Base-by-base conservation (phyloP, 2,888 invertebrate species). In the Lysandra bellargus region DNA sequence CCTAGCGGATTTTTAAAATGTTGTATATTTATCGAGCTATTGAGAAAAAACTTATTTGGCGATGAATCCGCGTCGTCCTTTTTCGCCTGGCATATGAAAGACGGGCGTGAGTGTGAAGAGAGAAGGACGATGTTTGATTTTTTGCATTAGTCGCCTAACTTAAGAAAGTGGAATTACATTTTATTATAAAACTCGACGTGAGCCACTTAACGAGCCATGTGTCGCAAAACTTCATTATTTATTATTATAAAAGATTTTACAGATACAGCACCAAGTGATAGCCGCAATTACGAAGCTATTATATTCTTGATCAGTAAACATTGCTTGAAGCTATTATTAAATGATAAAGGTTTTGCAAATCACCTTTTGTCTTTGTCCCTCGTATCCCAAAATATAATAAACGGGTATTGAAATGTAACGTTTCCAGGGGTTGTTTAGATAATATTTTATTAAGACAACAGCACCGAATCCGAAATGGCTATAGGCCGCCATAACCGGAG, bases 401-500 rank as follows among this genome's bases (percentile, higher is more conserved):
- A 14, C 33, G 2, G 69, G 5, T 33, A 33, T 69, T 69, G 69
- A 33, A 33, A 69, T 69, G 14, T 17, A 69, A 14, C 33, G 6
- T 17, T 69, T 69, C 33, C 33, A 14, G 69, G 14, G 69, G 33
- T 30, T 69, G 69, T 69, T 69, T 37, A 69, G 69, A 69, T 69
- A 69, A 69, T 69, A 69, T 69, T 69, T 57, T 69, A 69, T 69
- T 69, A 69, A 69, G 69, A 69, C 69, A 69, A 69, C 69, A 69
- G 76, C 76, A 78, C 61, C 61, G 60, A 61, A 61, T 3, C 37
- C 61, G 57, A 40, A 78, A 61, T 79, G 60, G 79, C 78, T 80
- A 69, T 81, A 80, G 78, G 80, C 79, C 81, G 79, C 81, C 81
- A 81, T 83, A 81, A 85, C 85, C 86, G 88, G 86, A 87, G 85